These are phyloP conservation scores for Tyrannus savana DNA, from an alignment of 2,113 vertebrate genomes.

Conservation along the genomic window DNA sequence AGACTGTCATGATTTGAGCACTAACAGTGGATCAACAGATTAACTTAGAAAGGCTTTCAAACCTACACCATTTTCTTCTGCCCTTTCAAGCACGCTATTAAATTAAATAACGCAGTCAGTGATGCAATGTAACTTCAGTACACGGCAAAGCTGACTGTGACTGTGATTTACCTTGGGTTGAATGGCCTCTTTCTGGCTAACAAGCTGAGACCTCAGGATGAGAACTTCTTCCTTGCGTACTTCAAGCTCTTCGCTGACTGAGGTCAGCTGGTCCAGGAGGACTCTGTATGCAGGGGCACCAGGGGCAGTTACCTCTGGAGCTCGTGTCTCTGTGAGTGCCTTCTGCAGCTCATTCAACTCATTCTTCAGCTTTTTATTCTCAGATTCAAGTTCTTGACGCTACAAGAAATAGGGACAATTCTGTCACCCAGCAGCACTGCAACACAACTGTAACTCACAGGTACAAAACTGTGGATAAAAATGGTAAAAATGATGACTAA, in stretches of 20 bases:
- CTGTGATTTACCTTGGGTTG: constrained; percentile 85
- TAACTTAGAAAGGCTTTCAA: neutral
- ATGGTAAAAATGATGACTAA: neutral
- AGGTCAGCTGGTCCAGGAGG: constrained; percentile 91
- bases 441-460: neutral
- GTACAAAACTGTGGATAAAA: neutral
- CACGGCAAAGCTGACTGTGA: neutral
- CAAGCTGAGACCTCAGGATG: constrained; percentile 94
- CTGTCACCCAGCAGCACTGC: neutral
- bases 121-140: neutral
- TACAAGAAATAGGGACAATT: constrained; percentile 54
- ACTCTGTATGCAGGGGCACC: constrained; percentile 91
- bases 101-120: neutral
- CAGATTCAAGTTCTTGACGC: constrained; percentile 97
- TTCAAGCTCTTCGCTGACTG: constrained; percentile 93
- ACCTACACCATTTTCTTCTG: neutral
- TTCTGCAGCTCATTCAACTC: constrained; percentile 90
- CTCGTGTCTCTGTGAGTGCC: constrained; percentile 81
- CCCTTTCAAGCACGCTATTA: neutral
- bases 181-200: constrained; percentile 96
- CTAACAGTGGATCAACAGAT: neutral
- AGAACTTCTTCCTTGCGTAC: constrained; percentile 98
- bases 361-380: constrained; percentile 97
- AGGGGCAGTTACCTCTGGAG: constrained; percentile 82
- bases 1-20: neutral